phyloP scores from a whole-genome alignment of 2,797 vertebrate genomes.

The Tiaroga cobitis region DNA sequence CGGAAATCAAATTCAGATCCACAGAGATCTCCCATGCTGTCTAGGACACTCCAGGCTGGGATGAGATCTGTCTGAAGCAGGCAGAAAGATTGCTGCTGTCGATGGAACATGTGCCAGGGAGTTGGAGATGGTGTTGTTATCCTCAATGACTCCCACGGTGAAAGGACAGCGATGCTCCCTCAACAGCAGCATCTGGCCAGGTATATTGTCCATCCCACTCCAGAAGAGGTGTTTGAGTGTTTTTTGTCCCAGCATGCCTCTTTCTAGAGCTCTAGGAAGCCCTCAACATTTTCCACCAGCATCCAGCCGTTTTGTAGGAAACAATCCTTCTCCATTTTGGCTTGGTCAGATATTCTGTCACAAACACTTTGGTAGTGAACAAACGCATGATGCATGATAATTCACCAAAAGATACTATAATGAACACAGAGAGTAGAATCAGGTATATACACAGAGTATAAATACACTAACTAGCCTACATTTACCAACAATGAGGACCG shows the following conservation, averaged over 20 bases:
- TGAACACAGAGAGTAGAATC: no score
- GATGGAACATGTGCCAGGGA: background rate
- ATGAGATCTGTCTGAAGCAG: background rate
- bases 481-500: no score
- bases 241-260: background rate
- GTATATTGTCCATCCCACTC: background rate
- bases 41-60: background rate
- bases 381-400: no score
- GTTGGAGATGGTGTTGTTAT: background rate
- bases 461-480: no score
- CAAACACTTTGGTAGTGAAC: no score
- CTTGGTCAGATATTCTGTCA: no score
- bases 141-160: background rate
- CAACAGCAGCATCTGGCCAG: background rate
- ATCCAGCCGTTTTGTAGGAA: no score
- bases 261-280: background rate
- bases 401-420: no score
- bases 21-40: background rate
- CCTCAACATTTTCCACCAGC: background rate
- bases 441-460: no score
- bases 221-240: background rate
- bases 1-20: background rate
- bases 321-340: no score
- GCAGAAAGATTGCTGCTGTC: background rate
- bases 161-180: background rate